Evolutionary conservation across 35 echinoderm and acorn worm species (phyloP).

Genomic region (Lytechinus variegatus): DNA sequence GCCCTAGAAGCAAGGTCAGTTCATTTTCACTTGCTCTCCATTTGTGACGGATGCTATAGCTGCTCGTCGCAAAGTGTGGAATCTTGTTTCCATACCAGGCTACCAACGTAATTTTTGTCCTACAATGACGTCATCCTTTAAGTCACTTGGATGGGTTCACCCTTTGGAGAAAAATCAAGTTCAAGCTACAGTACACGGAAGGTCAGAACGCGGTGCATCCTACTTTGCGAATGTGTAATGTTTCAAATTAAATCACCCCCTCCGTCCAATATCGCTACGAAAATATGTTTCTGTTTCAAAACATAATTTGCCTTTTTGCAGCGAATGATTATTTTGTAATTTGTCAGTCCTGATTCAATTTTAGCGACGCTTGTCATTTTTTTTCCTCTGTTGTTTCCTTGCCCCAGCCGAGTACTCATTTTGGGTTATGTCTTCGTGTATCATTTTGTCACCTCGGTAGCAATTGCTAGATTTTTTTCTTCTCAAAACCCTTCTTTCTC

Average conservation of each 20-base stretch:
- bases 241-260: constrained; percentile 52
- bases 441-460: neutral
- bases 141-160: neutral
- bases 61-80: constrained; percentile 1
- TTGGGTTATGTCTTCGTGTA: neutral
- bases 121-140: constrained; percentile 36
- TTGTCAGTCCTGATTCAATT: constrained; percentile 49
- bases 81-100: neutral
- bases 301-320: constrained; percentile 50
- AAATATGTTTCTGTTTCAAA: constrained; percentile 59
- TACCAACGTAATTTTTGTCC: neutral
- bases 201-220: constrained; percentile 30
- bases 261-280: constrained; percentile 39
- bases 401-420: neutral
- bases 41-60: neutral
- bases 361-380: constrained; percentile 30
- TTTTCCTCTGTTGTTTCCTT: neutral
- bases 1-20: neutral
- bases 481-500: neutral
- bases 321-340: constrained; percentile 58
- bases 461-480: neutral
- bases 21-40: neutral
- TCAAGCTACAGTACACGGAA: neutral
- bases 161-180: constrained; percentile 18
- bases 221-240: constrained; percentile 48